phyloP scores from a whole-genome alignment of 2,888 invertebrate species.

The Sinopyrophorus schimmeli region DNA sequence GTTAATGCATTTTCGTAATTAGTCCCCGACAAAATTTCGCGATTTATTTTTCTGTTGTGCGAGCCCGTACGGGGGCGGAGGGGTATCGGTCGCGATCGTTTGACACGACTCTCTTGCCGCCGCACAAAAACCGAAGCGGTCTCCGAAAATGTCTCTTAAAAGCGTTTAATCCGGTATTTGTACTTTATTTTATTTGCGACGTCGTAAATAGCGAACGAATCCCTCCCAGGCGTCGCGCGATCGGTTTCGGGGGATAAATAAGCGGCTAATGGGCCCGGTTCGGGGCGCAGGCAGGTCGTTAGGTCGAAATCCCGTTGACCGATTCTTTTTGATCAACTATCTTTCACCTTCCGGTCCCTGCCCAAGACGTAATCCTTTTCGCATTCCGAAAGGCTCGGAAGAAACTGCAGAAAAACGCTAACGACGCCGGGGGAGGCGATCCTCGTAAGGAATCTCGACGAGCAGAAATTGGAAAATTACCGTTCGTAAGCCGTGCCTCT shows the following conservation, averaged over 20 bases:
- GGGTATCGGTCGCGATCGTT: conserved; percentile 34
- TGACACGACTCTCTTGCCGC: conserved; percentile 38
- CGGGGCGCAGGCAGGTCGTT: conserved; percentile 35
- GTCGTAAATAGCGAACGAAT: conserved; percentile 37
- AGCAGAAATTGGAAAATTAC: no score
- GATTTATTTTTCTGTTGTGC: no score
- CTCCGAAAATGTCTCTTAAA: conserved; percentile 32
- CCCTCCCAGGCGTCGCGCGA: conserved; percentile 36
- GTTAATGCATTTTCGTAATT: conserved; percentile 23
- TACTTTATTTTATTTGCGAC: conserved; percentile 39
- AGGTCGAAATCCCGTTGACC: conserved; percentile 36
- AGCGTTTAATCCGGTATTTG: conserved; percentile 35
- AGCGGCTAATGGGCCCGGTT: conserved; percentile 39
- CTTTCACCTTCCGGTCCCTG: conserved; percentile 26
- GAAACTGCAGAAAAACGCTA: no score
- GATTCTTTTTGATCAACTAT: conserved; percentile 25
- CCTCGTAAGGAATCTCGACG: no score
- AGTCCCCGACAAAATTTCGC: conserved; percentile 16
- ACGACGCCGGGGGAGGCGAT: no score
- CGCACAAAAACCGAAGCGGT: conserved; percentile 34
- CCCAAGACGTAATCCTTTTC: no score
- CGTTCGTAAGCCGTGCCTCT: no score
- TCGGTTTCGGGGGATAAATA: conserved; percentile 41
- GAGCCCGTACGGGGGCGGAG: no score
- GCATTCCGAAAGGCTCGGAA: no score